Evolutionary conservation across 2,888 invertebrate genomes (phyloP).

Genomic region (Ferrisia virgata): DNA sequence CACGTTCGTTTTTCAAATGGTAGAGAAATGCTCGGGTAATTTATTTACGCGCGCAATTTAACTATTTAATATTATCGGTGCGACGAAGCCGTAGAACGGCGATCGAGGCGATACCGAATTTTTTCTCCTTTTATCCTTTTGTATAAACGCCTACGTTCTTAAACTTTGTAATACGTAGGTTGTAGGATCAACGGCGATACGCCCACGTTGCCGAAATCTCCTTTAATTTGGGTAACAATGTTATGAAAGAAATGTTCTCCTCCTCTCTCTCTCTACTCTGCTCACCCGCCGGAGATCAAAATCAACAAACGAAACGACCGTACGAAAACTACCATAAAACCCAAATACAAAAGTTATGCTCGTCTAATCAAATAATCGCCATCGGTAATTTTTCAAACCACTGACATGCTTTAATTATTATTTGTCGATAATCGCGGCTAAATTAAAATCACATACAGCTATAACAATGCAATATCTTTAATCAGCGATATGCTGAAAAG

Average conservation of each 20-base stretch:
- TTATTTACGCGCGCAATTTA: conserved; percentile 22
- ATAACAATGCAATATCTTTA: conserved; percentile 1
- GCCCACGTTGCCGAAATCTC: conserved; percentile 12
- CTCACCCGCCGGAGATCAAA: not conserved
- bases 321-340: not conserved
- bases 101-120: not conserved
- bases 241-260: not conserved
- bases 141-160: conserved; percentile 29
- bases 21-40: conserved; percentile 10
- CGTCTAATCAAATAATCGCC: not conserved
- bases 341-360: not conserved
- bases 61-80: conserved; percentile 7
- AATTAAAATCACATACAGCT: not conserved
- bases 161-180: conserved; percentile 1
- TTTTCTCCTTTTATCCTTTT: conserved; percentile 13
- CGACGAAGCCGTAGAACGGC: not conserved
- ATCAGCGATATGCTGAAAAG: not conserved
- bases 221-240: conserved; percentile 21
- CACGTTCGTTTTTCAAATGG: not conserved
- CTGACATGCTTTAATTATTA: not conserved
- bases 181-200: conserved; percentile 24
- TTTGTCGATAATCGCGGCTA: not conserved
- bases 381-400: not conserved
- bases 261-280: not conserved
- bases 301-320: not conserved